phyloP scores from a whole-genome alignment of 92 coral and sea anemone species.

The Diadumene lineata region DNA sequence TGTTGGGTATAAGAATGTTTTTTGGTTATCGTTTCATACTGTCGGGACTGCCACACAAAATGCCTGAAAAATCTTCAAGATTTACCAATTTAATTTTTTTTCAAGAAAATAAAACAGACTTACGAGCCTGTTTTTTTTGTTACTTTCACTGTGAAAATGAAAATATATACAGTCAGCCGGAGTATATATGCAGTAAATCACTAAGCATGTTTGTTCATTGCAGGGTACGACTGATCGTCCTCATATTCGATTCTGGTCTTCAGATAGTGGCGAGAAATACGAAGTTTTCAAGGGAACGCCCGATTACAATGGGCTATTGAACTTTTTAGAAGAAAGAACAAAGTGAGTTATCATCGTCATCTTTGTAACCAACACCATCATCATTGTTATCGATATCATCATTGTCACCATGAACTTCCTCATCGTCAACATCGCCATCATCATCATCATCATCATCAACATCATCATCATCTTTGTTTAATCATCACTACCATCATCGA shows the following conservation, averaged over 20 bases:
- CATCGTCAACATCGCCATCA: neutral
- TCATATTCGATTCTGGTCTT: constrained; percentile 2
- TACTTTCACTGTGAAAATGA: too few species aligned
- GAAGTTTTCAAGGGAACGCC: constrained; percentile 16
- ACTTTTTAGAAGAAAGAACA: constrained; percentile 45
- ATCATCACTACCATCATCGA: neutral
- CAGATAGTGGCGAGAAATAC: neutral
- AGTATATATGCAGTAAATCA: too few species aligned
- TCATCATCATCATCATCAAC: neutral
- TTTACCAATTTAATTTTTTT: too few species aligned
- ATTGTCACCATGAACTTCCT: neutral
- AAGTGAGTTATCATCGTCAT: constrained; percentile 29
- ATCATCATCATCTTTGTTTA: neutral
- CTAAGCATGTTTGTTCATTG: neutral
- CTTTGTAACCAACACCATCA: neutral
- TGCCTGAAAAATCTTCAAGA: too few species aligned
- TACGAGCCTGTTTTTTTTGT: too few species aligned
- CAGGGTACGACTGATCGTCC: constrained; percentile 16
- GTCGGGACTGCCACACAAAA: too few species aligned
- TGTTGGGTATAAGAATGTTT: too few species aligned
- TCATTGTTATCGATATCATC: neutral
- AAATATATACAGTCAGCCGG: too few species aligned
- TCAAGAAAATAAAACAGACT: too few species aligned
- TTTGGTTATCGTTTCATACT: too few species aligned
- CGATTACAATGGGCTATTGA: constrained; percentile 47